These are phyloP conservation scores for Pyrrhia umbra DNA, from an alignment of 2,888 invertebrate species.

Conservation along the genomic window DNA sequence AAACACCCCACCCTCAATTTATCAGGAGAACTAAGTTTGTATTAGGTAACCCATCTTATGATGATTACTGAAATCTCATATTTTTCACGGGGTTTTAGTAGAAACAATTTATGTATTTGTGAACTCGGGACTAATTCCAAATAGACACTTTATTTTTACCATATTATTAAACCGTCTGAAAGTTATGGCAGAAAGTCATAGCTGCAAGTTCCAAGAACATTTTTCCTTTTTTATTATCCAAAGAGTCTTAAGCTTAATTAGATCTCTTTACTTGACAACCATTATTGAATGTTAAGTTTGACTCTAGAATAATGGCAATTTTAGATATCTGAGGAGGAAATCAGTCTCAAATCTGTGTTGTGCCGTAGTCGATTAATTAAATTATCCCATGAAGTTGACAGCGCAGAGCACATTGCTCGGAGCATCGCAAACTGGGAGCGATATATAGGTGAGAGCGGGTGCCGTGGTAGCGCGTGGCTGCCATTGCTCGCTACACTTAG, in stretches of 20 bases:
- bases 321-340: constrained; percentile 86
- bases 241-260: constrained; percentile 24
- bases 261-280: constrained; percentile 67
- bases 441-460: constrained; percentile 54
- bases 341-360: constrained; percentile 81
- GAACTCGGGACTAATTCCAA: neutral
- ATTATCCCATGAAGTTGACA: constrained; percentile 82
- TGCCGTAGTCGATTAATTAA: constrained; percentile 86
- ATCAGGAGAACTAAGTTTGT: constrained; percentile 79
- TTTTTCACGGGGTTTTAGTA: constrained; percentile 69
- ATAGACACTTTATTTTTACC: too few relatives aligned
- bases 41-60: constrained; percentile 77
- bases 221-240: constrained; percentile 4
- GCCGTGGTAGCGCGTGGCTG: constrained; percentile 54
- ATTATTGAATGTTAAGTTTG: constrained; percentile 82
- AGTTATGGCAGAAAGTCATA: neutral
- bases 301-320: constrained; percentile 84
- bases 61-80: constrained; percentile 72
- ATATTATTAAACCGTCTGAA: neutral
- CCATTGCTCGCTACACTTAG: constrained; percentile 78
- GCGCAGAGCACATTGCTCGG: constrained; percentile 66
- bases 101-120: constrained; percentile 24
- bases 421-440: constrained; percentile 48
- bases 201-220: neutral
- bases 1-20: constrained; percentile 77